These are phyloP conservation scores for Chlamydotis undulata DNA, from an alignment of 2,113 vertebrate genomes.

Conservation along the genomic window DNA sequence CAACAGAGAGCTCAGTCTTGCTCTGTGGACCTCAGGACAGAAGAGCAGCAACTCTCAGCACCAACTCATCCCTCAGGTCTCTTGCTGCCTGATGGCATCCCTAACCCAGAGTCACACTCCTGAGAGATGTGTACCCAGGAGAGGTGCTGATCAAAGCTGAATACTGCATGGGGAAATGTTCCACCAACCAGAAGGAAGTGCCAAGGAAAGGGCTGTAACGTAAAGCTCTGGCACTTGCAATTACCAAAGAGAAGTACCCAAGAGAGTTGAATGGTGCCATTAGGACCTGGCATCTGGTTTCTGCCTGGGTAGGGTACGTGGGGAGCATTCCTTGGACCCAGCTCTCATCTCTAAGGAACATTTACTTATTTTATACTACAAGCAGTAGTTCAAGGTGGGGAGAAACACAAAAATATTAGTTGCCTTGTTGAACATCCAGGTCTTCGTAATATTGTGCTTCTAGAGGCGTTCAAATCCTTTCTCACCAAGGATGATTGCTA, in stretches of 20 bases:
- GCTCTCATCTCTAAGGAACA: neutral
- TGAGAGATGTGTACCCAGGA: neutral
- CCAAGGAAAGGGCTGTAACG: neutral
- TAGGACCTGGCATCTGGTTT: neutral
- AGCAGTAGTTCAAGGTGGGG: fast-evolving
- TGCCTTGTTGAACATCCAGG: neutral
- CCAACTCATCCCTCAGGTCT: neutral
- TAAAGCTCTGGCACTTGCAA: neutral
- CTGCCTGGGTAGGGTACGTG: neutral
- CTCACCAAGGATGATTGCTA: neutral
- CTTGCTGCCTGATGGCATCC: neutral
- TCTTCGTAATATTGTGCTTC: neutral
- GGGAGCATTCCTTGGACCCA: neutral
- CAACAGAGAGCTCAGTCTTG: neutral
- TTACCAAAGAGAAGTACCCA: neutral
- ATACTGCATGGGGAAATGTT: neutral
- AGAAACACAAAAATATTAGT: neutral
- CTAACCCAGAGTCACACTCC: neutral
- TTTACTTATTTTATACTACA: neutral
- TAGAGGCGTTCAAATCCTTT: neutral
- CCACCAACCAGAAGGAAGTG: neutral
- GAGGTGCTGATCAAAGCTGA: neutral
- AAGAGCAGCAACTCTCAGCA: neutral
- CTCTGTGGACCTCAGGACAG: neutral
- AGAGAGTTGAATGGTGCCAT: neutral